Base-by-base conservation (phyloP, 2,888 invertebrate species). In the Lepeophtheirus nordmannii region DNA sequence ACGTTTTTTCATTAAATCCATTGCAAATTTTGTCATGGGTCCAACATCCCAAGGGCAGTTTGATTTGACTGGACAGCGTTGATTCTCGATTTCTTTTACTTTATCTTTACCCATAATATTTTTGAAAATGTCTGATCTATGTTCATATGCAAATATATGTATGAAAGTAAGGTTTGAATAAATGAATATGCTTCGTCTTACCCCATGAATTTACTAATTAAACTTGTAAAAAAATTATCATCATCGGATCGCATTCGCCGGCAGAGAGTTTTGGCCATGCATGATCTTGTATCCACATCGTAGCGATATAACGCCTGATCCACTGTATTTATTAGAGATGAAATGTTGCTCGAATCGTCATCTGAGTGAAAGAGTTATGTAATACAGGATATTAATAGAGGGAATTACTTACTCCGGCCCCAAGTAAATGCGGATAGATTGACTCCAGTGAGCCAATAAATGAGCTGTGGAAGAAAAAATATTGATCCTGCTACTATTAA, bases 391-490 rank as follows among this genome's bases (percentile, higher is more conserved):
- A 37, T 37, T 37, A 37, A 1, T 30, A n/a, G 30, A 30, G 8
- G n/a, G 12, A n/a, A 17, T 22, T 5, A 30, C 61, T 23, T 37
- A 61, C 61, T 61, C 9, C 61, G 23, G 1, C 61, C 61, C 61
- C 61, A 61, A n/a, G 22, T 61, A 38, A 61, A 61, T 12, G 61
- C 61, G n/a, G 61, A 61, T 17, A 61, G 37, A 38, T 61, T 61
- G 1, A 61, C 61, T 22, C 61, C 61, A n/a, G 61, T 61, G 3
- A 37, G 37, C 61, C 61, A 61, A 61, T 61, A 61, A 37, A 61
- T 61, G 61, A 61, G 8, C 37, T 61, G 61, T 11, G 61, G 61
- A 22, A 61, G 37, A 10, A 61, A 14, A 17, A 61, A 61, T 14
- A 61, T 23, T 7, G 37, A 7, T 9, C 23, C 61, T 8, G n/a